Percentiles rank a stretch among this genome's conserved stretches.
phyloP scores from a whole-genome alignment of 1,140 invertebrate genomes.

The Acromyrmex echinatior region DNA sequence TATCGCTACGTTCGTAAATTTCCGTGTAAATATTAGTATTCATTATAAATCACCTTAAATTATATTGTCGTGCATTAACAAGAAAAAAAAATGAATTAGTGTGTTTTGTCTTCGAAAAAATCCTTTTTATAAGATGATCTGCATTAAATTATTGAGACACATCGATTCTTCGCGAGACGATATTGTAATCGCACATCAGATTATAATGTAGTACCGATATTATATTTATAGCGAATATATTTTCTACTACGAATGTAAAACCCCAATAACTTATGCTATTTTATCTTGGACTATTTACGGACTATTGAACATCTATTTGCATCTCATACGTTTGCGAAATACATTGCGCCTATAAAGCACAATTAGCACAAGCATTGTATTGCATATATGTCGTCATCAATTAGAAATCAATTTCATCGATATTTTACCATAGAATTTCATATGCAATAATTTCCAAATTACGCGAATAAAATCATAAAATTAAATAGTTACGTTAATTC shows the following conservation, averaged over 20 bases:
- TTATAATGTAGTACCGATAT: background rate
- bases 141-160: conserved; percentile 10
- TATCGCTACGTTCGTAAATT: conserved; percentile 38
- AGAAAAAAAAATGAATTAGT: background rate
- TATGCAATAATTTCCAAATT: conserved; percentile 42
- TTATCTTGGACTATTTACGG: conserved; percentile 22
- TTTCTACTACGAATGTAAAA: conserved; percentile 26
- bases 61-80: background rate
- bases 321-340: conserved; percentile 12
- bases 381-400: conserved; percentile 15
- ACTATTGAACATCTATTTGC: conserved; percentile 17
- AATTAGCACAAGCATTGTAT: background rate
- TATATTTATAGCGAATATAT: conserved; percentile 19
- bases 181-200: conserved; percentile 1
- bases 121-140: background rate
- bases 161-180: background rate
- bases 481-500: background rate
- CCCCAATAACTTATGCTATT: conserved; percentile 24
- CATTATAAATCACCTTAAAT: conserved; percentile 28
- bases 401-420: conserved; percentile 31
- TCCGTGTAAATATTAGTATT: conserved; percentile 3
- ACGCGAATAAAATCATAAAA: conserved; percentile 2
- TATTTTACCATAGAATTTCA: conserved; percentile 20
- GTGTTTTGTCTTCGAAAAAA: background rate
- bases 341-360: background rate